Evolutionary conservation across 2,797 vertebrate genomes (phyloP).

Genomic region (Serranus cabrilla): DNA sequence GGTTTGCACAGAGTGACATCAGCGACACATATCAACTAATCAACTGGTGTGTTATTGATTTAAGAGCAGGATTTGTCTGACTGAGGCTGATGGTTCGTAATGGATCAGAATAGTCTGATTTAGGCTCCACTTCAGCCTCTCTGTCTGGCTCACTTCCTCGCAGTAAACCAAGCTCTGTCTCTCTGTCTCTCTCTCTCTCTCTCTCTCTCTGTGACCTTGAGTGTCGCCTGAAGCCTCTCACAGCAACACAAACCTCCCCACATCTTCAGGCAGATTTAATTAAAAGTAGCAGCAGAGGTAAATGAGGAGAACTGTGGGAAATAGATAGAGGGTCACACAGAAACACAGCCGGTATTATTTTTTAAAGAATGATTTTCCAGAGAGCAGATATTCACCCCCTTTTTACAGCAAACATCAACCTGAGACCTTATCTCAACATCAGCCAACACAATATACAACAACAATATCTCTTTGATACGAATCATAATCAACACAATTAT

Average conservation of each 20-base stretch:
- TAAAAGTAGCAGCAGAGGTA: constrained; percentile 14
- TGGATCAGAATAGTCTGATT: constrained; percentile 28
- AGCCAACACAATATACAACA: neutral
- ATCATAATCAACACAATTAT: neutral
- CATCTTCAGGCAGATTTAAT: constrained; percentile 32
- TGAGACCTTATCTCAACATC: neutral
- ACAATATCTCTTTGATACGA: neutral
- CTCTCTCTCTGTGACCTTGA: constrained; percentile 47
- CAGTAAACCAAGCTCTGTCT: neutral
- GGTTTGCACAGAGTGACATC: neutral
- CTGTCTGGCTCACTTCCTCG: constrained; percentile 5
- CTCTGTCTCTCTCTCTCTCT: neutral
- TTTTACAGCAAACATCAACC: neutral
- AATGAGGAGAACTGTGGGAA: constrained; percentile 22
- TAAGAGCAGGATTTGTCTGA: constrained; percentile 5
- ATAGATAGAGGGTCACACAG: neutral
- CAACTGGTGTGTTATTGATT: constrained; percentile 31
- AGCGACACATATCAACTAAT: neutral
- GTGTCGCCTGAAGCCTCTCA: constrained; percentile 21
- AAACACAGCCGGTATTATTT: too few species aligned
- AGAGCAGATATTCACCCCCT: too few species aligned
- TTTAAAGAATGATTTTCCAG: too few species aligned
- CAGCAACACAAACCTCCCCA: constrained; percentile 10
- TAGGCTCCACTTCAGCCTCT: constrained; percentile 9
- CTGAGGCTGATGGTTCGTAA: constrained; percentile 34